Conservation (phyloP, 92 coral and sea anemone species). For the Palythoa heliodiscus region DNA sequence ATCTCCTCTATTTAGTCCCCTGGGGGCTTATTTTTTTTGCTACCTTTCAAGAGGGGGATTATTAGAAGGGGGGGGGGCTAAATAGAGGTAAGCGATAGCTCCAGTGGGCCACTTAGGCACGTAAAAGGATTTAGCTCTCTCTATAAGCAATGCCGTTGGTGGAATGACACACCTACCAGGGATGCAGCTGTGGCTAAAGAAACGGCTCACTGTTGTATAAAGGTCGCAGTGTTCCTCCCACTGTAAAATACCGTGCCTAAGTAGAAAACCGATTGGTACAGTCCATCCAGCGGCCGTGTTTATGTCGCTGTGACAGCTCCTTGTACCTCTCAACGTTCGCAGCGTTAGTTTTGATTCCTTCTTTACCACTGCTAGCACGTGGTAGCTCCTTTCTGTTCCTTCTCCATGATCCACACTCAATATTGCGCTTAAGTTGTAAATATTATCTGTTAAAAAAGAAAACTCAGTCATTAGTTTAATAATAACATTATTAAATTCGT, state of each 20-base stretch:
- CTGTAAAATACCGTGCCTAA: constrained; percentile 3
- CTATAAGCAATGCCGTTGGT: too few species aligned
- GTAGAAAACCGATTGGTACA: constrained; percentile 57
- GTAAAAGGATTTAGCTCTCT: too few species aligned
- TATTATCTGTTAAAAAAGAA: constrained; percentile 3
- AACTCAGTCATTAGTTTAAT: not conserved
- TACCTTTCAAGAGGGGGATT: too few species aligned
- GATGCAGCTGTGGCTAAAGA: constrained; percentile 47
- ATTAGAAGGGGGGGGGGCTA: too few species aligned
- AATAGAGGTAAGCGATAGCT: too few species aligned
- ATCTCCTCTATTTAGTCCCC: too few species aligned
- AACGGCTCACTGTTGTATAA: constrained; percentile 39
- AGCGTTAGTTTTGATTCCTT: constrained; percentile 37
- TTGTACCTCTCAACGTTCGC: constrained; percentile 25
- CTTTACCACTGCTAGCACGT: constrained; percentile 51
- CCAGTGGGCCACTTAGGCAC: too few species aligned
- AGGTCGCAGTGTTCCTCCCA: constrained; percentile 20
- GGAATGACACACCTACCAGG: constrained; percentile 43
- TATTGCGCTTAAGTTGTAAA: not conserved
- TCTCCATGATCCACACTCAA: constrained; percentile 25
- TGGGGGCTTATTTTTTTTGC: too few species aligned
- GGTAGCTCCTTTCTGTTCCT: constrained; percentile 37
- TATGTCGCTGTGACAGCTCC: constrained; percentile 52
- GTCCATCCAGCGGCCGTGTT: constrained; percentile 52
- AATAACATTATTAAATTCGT: too few species aligned